These are phyloP conservation scores for Campaea margaritaria DNA, from an alignment of 2,888 invertebrate genomes.

Conservation along the genomic window DNA sequence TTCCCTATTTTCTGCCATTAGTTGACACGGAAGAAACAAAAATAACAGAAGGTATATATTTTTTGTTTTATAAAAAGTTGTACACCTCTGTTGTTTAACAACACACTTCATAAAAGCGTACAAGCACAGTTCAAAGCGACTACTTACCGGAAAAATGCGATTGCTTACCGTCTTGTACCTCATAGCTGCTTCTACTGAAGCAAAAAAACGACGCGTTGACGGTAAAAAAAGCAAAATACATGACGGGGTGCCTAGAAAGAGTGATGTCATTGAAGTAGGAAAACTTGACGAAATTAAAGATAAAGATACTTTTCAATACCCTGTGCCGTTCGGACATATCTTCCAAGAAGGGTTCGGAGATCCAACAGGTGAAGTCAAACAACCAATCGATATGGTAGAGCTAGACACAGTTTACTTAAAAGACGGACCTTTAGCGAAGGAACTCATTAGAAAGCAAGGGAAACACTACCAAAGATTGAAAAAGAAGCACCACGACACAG, in stretches of 20 bases:
- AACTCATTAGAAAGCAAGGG: slow-evolving; percentile 7
- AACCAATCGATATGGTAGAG: slow-evolving; percentile 51
- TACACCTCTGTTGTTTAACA: slow-evolving; percentile 22
- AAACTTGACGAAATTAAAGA: neutral
- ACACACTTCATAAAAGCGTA: slow-evolving; percentile 33
- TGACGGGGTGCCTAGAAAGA: neutral
- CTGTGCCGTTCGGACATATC: slow-evolving; percentile 62
- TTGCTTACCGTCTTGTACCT: slow-evolving; percentile 41
- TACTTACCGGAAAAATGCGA: slow-evolving; percentile 48
- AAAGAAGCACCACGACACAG: neutral
- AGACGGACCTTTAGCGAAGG: slow-evolving; percentile 8
- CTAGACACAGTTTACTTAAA: slow-evolving; percentile 19
- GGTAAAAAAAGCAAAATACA: slow-evolving; percentile 2
- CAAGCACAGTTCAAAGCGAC: slow-evolving; percentile 8
- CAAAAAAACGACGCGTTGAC: slow-evolving; percentile 23
- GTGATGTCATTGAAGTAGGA: neutral
- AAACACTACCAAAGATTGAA: neutral
- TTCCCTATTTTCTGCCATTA: neutral
- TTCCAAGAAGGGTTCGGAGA: slow-evolving; percentile 53
- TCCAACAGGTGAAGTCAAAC: slow-evolving; percentile 32
- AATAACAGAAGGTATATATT: neutral
- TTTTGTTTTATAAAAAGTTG: slow-evolving; percentile 26
- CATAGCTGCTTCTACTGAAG: slow-evolving; percentile 37
- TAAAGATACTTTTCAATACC: slow-evolving; percentile 2
- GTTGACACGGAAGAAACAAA: no score